Conservation (phyloP, 2,888 invertebrate species). For the Podabrus alpinus region DNA sequence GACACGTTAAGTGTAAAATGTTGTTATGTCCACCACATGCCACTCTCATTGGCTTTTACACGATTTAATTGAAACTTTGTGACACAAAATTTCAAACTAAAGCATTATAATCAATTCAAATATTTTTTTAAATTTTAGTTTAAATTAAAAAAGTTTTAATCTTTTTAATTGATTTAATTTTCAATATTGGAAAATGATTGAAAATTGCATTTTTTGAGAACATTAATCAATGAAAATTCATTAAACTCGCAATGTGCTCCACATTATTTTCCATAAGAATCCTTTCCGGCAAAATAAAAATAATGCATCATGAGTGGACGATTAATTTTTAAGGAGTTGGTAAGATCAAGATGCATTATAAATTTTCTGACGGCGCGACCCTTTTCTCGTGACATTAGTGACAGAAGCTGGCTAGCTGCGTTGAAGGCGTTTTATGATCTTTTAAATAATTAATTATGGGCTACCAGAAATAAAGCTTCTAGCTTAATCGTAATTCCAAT, state of each 20-base stretch:
- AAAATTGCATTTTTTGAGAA: not conserved
- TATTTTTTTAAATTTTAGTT: constrained; percentile 18
- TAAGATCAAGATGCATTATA: constrained; percentile 17
- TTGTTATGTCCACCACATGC: constrained; percentile 48
- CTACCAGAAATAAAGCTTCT: constrained; percentile 34
- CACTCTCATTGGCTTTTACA: constrained; percentile 44
- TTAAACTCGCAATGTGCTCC: not conserved
- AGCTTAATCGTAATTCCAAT: constrained; percentile 31
- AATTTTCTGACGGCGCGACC: constrained; percentile 18
- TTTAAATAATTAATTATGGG: constrained; percentile 36
- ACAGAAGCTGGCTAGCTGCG: constrained; percentile 17
- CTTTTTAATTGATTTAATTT: not conserved
- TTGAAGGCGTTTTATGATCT: constrained; percentile 30
- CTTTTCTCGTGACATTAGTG: constrained; percentile 24
- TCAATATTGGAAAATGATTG: not conserved
- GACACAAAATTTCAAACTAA: constrained; percentile 47
- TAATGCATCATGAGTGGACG: not conserved
- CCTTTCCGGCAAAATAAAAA: not conserved
- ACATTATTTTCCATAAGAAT: not conserved
- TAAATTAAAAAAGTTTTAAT: not conserved
- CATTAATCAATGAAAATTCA: not conserved
- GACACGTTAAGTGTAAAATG: constrained; percentile 52
- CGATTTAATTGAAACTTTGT: constrained; percentile 50
- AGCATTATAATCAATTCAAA: constrained; percentile 41
- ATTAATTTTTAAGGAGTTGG: constrained; percentile 9